A percentile compares a stretch with the other conserved stretches of the same genome.
Evolutionary conservation across 2,888 invertebrate genomes (phyloP).

Genomic region (Ethmia dodecea): DNA sequence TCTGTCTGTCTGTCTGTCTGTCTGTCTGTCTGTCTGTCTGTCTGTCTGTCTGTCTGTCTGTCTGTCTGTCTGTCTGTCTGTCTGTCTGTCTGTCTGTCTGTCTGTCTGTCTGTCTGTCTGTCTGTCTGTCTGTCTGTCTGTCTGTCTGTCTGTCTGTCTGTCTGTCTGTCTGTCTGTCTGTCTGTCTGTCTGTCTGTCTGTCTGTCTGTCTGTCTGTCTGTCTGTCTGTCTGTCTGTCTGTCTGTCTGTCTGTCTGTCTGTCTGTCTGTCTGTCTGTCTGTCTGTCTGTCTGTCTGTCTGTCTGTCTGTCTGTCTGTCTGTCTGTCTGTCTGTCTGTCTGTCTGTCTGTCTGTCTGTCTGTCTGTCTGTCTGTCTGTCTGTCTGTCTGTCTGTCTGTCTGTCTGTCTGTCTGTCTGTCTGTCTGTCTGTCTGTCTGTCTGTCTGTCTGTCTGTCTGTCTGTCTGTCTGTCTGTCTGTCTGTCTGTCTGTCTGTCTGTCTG

Average conservation of each 20-base stretch:
- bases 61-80: slow-evolving; percentile 3
- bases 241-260: slow-evolving; percentile 3
- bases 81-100: slow-evolving; percentile 3
- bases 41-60: slow-evolving; percentile 3
- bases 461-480: slow-evolving; percentile 3
- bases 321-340: slow-evolving; percentile 3
- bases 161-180: slow-evolving; percentile 3
- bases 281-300: slow-evolving; percentile 3
- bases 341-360: slow-evolving; percentile 3
- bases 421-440: slow-evolving; percentile 3
- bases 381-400: slow-evolving; percentile 3
- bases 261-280: slow-evolving; percentile 3
- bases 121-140: slow-evolving; percentile 3
- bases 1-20: slow-evolving; percentile 3
- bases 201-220: slow-evolving; percentile 3
- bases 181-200: slow-evolving; percentile 3
- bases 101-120: slow-evolving; percentile 3
- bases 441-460: slow-evolving; percentile 3
- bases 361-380: slow-evolving; percentile 3
- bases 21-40: slow-evolving; percentile 3
- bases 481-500: slow-evolving; percentile 3
- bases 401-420: slow-evolving; percentile 3
- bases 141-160: slow-evolving; percentile 3
- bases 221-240: slow-evolving; percentile 3
- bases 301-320: slow-evolving; percentile 3